Conservation (phyloP, 2,797 vertebrate species). For the Typhlichthys eigenmanni region DNA sequence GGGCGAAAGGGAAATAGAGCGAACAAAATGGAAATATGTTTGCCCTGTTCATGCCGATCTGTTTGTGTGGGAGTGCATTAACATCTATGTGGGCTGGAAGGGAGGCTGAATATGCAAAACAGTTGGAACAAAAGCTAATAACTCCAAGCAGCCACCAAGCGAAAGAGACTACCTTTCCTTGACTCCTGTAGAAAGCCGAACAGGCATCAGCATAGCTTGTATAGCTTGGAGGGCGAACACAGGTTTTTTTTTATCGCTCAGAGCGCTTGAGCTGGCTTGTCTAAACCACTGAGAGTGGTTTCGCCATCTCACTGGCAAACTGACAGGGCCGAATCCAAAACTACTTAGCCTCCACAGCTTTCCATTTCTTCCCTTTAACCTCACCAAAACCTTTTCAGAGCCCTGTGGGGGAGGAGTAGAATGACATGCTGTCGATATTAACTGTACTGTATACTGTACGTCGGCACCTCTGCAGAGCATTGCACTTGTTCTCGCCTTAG, state of each 20-base stretch:
- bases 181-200: slow-evolving; percentile 56
- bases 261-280: slow-evolving; percentile 37
- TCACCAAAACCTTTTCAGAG: slow-evolving; percentile 3
- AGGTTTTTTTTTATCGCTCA: slow-evolving; percentile 31
- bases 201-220: slow-evolving; percentile 38
- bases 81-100: slow-evolving; percentile 79
- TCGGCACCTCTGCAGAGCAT: background rate
- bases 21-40: slow-evolving; percentile 73
- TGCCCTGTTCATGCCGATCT: slow-evolving; percentile 81
- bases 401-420: slow-evolving; percentile 1
- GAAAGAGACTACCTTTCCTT: slow-evolving; percentile 67
- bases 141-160: slow-evolving; percentile 64
- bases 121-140: slow-evolving; percentile 77
- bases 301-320: slow-evolving; percentile 20
- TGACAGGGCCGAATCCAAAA: slow-evolving; percentile 28
- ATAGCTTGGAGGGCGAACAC: slow-evolving; percentile 45
- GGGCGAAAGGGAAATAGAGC: slow-evolving; percentile 27
- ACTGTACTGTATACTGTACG: background rate
- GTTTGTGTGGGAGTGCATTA: slow-evolving; percentile 85
- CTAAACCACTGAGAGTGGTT: slow-evolving; percentile 31
- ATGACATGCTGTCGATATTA: background rate
- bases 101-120: slow-evolving; percentile 81
- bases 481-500: background rate
- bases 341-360: slow-evolving; percentile 25
- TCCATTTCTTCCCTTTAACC: slow-evolving; percentile 20